A percentile compares a stretch with the other conserved stretches of the same genome.
These are phyloP conservation scores for Drosophila jambulina DNA, from an alignment of 1,140 invertebrate species.

Conservation along the genomic window DNA sequence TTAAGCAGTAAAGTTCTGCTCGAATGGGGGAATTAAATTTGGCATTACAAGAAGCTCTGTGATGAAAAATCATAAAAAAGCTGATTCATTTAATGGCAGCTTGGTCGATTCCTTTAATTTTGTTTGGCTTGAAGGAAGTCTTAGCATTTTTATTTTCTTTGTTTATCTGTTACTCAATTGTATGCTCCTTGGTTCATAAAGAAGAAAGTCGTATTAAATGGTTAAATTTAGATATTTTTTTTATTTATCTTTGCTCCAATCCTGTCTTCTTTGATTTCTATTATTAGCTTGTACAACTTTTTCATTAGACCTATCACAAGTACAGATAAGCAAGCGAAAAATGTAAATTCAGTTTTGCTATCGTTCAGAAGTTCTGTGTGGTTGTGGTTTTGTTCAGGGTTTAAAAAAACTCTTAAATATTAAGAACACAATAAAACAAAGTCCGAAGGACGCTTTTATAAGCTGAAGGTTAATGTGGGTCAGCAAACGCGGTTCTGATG, in stretches of 20 bases:
- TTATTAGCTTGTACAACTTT: conserved; percentile 32
- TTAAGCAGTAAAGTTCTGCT: conserved; percentile 25
- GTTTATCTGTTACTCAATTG: background rate
- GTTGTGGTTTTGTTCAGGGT: no score
- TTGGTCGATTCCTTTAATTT: background rate
- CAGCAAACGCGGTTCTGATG: background rate
- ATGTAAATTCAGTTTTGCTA: conserved; percentile 3
- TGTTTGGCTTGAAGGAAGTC: background rate
- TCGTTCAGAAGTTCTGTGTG: background rate
- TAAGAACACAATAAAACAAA: background rate
- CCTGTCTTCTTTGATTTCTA: conserved; percentile 1
- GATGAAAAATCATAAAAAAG: conserved; percentile 1
- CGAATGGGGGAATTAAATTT: conserved; percentile 42
- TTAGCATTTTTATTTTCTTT: background rate
- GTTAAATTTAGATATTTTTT: background rate
- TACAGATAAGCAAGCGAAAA: background rate
- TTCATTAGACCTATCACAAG: conserved; percentile 24
- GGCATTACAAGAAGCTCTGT: conserved; percentile 7
- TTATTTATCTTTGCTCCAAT: conserved; percentile 1
- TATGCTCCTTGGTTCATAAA: background rate
- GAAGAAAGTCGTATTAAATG: conserved; percentile 5
- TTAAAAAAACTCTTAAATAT: background rate
- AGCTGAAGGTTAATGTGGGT: background rate
- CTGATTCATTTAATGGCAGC: conserved; percentile 18
- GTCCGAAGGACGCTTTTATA: background rate